Base-by-base conservation (phyloP, 2,888 invertebrate species). In the Tenthredo distinguenda region DNA sequence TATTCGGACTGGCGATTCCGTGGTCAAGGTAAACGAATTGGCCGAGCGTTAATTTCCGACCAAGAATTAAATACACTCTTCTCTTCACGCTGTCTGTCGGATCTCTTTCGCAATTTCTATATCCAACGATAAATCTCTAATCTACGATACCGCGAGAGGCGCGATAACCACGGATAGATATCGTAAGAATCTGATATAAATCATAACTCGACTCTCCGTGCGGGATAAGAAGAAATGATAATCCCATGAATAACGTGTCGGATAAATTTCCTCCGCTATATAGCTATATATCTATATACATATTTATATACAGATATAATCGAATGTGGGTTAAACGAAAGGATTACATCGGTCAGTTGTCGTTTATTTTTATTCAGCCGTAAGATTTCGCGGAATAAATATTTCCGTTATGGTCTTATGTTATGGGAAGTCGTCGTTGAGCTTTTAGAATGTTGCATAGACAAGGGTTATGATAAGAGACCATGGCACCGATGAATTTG, bases 301-400 rank as follows among this genome's bases (percentile, higher is more conserved):
- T 26, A 26, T 26, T 26, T 26, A 7, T 40, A 40, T 40, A 7
- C 7, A 40, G 5, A 10, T 6, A 65, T 31, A 65, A 65, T 34
- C 34, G 34, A 43, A 74, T 74, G 74, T 74, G 21, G 74, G 74
- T 74, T 43, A 74, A 72, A 72, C 72, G 34, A 34, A 40, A 43
- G 43, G 7, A 37, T n/a, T 74, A 74, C 68, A 68, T n/a, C 10
- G 15, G 12, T 40, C 18, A 12, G 47, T 43, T 47, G 43, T 74
- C n/a, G 2, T 21, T 34, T 68, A 18, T 68, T 68, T 18, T 34
- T 68, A 18, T 68, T 68, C 7, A 68, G 6, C 12, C 43, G 9
- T 12, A 12, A 37, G n/a, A 26, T 74, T 74, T 43, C 74, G 43
- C 40, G 74, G 74, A 74, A 74, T 43, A 15, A 74, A 43, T 43